Percentiles rank a stretch among this genome's conserved stretches.
These are phyloP conservation scores for Carcina quercana DNA, from an alignment of 2,888 invertebrate species.

Conservation along the genomic window DNA sequence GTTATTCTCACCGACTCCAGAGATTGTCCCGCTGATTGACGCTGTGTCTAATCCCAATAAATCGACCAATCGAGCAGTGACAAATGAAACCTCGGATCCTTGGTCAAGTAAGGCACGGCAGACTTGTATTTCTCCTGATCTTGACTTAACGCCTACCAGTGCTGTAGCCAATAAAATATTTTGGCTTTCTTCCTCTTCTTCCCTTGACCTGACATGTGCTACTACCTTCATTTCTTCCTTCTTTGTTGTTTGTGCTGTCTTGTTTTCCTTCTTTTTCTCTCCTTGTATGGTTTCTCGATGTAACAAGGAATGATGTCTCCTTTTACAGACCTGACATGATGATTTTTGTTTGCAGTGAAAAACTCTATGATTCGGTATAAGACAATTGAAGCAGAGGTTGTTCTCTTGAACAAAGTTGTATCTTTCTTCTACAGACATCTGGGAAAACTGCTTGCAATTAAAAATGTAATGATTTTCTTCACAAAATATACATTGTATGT, in stretches of 20 bases:
- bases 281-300: slow-evolving; percentile 10
- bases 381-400: slow-evolving; percentile 12
- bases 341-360: slow-evolving; percentile 11
- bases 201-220: neutral
- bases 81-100: slow-evolving; percentile 22
- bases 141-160: slow-evolving; percentile 12
- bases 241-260: neutral
- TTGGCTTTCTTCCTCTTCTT: too few species aligned
- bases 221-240: neutral
- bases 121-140: slow-evolving; percentile 12
- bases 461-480: slow-evolving; percentile 7
- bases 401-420: slow-evolving; percentile 7
- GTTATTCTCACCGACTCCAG: slow-evolving; percentile 20
- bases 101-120: slow-evolving; percentile 21
- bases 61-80: too few species aligned
- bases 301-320: slow-evolving; percentile 15
- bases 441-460: slow-evolving; percentile 12
- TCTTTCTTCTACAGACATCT: slow-evolving; percentile 4
- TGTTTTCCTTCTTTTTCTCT: too few species aligned
- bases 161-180: slow-evolving; percentile 12
- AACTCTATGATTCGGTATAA: slow-evolving; percentile 10
- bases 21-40: slow-evolving; percentile 15
- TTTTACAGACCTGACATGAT: slow-evolving; percentile 13
- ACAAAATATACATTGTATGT: slow-evolving; percentile 7
- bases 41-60: slow-evolving; percentile 14